A percentile compares a stretch with the other conserved stretches of the same genome.
Conservation (phyloP, 2,797 vertebrate genomes). For the Tadarida brasiliensis region DNA sequence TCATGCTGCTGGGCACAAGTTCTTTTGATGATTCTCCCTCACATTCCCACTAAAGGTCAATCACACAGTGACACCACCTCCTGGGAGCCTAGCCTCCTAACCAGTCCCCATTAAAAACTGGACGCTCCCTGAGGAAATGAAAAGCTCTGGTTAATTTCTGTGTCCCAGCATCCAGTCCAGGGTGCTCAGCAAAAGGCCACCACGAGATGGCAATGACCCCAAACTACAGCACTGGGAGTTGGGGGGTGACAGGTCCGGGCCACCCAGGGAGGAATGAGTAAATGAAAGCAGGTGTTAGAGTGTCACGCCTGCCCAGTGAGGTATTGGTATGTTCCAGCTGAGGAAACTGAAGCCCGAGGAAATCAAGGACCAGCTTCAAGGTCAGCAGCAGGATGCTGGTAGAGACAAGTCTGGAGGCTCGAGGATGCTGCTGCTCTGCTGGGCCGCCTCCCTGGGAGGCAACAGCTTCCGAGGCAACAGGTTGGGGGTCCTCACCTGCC, state of each 20-base stretch:
- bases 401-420: neutral
- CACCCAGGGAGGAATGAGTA: neutral
- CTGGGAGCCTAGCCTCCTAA: neutral
- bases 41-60: neutral
- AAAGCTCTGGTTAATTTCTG: neutral
- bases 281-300: neutral
- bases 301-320: neutral
- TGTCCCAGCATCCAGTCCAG: neutral
- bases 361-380: neutral
- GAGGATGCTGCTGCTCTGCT: neutral
- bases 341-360: neutral
- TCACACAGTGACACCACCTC: neutral
- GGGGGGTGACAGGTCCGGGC: neutral
- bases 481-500: slow-evolving; percentile 85
- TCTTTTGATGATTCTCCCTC: neutral
- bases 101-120: neutral
- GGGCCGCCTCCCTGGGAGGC: neutral
- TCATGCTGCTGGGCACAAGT: neutral
- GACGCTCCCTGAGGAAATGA: neutral
- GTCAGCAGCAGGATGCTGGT: neutral
- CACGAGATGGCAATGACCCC: neutral
- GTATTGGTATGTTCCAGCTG: neutral
- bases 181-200: neutral
- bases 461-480: neutral
- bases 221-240: neutral